These are phyloP conservation scores for Mastigias papua DNA, from an alignment of 30 jellyfish, hydroid and myxozoan genomes.

Conservation along the genomic window DNA sequence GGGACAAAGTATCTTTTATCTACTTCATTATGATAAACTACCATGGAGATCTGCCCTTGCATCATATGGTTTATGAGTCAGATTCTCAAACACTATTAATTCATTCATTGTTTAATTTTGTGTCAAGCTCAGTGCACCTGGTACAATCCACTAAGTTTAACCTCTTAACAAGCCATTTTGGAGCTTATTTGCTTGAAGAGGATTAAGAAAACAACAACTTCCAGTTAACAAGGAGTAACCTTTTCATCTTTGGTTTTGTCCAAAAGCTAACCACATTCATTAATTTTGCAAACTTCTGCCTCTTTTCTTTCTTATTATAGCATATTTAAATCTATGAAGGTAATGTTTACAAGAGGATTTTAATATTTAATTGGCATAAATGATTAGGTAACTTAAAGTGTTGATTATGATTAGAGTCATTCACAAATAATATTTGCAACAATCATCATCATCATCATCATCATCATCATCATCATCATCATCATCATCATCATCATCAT, in stretches of 20 bases:
- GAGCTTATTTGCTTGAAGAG: background rate
- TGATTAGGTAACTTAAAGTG: too few species aligned
- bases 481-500: background rate
- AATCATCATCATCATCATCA: background rate
- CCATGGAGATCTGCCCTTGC: too few species aligned
- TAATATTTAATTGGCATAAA: too few species aligned
- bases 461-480: background rate
- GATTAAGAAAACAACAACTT: slow-evolving; percentile 10
- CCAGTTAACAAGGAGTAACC: background rate
- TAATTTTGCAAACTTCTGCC: background rate
- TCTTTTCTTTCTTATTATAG: background rate
- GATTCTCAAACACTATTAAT: background rate
- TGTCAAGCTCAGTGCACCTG: background rate
- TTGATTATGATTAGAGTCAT: too few species aligned
- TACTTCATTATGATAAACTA: too few species aligned
- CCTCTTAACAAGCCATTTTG: background rate
- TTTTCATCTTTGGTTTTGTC: background rate
- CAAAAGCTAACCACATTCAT: background rate
- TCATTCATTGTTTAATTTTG: background rate
- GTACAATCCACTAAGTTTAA: background rate
- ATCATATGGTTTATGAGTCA: background rate
- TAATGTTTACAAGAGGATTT: too few species aligned
- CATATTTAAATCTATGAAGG: too few species aligned
- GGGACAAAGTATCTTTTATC: too few species aligned
- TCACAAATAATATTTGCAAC: too few species aligned